phyloP scores from a whole-genome alignment of 1,140 invertebrate genomes.

The Aphelinus certus region DNA sequence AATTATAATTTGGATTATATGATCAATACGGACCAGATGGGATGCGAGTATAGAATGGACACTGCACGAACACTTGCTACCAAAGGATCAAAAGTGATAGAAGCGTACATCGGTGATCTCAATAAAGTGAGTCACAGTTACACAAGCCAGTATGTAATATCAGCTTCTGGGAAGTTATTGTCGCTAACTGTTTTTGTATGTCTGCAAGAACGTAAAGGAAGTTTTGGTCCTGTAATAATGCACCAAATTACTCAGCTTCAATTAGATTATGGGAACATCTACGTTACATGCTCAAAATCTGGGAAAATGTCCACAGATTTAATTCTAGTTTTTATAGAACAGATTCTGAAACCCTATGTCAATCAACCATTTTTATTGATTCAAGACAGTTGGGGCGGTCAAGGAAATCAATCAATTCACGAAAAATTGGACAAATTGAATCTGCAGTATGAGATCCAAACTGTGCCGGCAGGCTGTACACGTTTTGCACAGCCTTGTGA shows the following conservation, averaged over 20 bases:
- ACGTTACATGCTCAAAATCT: background rate
- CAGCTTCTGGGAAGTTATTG: background rate
- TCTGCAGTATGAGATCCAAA: background rate
- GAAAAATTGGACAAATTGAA: background rate
- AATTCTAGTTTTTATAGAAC: background rate
- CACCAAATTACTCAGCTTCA: background rate
- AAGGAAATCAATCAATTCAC: background rate
- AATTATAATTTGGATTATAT: no score
- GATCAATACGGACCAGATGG: no score
- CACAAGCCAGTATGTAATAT: no score
- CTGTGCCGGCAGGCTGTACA: background rate
- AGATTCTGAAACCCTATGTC: no score
- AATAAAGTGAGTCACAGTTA: no score
- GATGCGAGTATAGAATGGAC: no score
- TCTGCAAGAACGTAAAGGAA: conserved; percentile 1
- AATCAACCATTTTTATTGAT: background rate
- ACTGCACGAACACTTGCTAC: no score
- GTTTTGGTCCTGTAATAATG: background rate
- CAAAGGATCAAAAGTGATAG: no score
- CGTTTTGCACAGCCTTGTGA: conserved; percentile 1
- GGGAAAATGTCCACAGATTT: background rate
- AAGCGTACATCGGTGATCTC: no score
- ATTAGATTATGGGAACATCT: background rate
- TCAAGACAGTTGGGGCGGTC: conserved; percentile 14
- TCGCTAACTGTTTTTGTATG: background rate